Evolutionary conservation across 2,797 vertebrate genomes (phyloP).

Genomic region (Myotis vivesi): DNA sequence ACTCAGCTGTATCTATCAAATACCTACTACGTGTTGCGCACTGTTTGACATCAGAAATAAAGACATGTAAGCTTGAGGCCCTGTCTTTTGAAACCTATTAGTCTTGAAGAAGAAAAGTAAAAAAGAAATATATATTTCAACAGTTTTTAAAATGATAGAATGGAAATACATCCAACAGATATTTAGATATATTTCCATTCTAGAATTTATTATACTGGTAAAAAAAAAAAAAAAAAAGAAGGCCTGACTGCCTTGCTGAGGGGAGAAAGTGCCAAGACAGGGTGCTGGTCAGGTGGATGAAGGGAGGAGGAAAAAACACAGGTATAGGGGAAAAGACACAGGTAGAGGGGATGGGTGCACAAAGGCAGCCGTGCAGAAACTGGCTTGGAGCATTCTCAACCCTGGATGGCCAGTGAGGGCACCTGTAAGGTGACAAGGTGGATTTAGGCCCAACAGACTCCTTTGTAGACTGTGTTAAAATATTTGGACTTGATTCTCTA

Average conservation of each 20-base stretch:
- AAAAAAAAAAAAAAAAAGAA: neutral
- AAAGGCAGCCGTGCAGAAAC: neutral
- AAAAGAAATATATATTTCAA: neutral
- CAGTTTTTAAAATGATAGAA: neutral
- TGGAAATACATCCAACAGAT: neutral
- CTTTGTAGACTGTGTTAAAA: neutral
- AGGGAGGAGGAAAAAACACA: too few relatives aligned
- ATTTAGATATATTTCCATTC: neutral
- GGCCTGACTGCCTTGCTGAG: neutral
- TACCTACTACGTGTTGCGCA: neutral
- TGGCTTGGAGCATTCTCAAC: accelerated
- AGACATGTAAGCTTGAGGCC: neutral
- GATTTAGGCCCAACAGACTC: neutral
- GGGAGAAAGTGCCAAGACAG: too few relatives aligned
- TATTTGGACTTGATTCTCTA: neutral
- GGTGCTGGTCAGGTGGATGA: neutral
- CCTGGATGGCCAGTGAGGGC: neutral
- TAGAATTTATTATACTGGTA: neutral
- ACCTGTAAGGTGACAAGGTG: neutral
- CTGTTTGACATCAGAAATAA: neutral
- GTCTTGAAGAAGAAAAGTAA: neutral
- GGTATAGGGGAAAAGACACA: neutral
- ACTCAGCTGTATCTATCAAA: neutral
- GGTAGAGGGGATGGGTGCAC: neutral
- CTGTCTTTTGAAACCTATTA: neutral